A percentile compares a stretch with the other conserved stretches of the same genome.
These are phyloP conservation scores for Brachymystax lenok DNA, from an alignment of 2,797 vertebrate species.

Conservation along the genomic window DNA sequence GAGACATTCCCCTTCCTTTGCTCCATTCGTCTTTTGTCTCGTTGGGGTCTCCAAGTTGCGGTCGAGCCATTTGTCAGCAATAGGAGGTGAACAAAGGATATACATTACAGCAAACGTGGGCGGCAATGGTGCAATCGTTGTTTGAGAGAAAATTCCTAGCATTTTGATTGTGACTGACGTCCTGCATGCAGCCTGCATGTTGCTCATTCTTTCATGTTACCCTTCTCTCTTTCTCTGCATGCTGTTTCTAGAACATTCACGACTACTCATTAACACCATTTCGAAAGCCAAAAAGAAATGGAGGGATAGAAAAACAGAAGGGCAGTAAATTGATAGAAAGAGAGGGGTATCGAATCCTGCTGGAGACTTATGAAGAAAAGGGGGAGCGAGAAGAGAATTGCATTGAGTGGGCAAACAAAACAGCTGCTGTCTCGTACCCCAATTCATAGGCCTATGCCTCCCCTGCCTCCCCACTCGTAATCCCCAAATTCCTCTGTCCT, in stretches of 20 bases:
- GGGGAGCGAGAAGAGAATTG: constrained; percentile 54
- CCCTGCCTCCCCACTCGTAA: constrained; percentile 70
- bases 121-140: constrained; percentile 37
- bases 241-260: constrained; percentile 68
- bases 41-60: constrained; percentile 47
- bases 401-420: constrained; percentile 70
- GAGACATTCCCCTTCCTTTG: constrained; percentile 42
- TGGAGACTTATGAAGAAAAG: constrained; percentile 57
- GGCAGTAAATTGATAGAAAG: constrained; percentile 45
- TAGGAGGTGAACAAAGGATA: constrained; percentile 32
- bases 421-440: constrained; percentile 76
- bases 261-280: constrained; percentile 72
- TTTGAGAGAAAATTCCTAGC: constrained; percentile 50
- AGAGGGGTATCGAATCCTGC: constrained; percentile 72
- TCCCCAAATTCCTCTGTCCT: constrained; percentile 78
- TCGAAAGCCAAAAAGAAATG: constrained; percentile 50
- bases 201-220: constrained; percentile 49
- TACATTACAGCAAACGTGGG: constrained; percentile 48
- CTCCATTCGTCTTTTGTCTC: constrained; percentile 39
- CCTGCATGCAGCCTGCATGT: constrained; percentile 41
- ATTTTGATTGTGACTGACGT: constrained; percentile 42
- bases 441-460: constrained; percentile 62
- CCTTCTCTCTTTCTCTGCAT: constrained; percentile 55
- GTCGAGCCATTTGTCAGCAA: constrained; percentile 46
- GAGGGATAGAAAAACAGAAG: constrained; percentile 48